Base-by-base conservation (phyloP, 2,113 vertebrate species). In the Chamaetylas fuelleborni region DNA sequence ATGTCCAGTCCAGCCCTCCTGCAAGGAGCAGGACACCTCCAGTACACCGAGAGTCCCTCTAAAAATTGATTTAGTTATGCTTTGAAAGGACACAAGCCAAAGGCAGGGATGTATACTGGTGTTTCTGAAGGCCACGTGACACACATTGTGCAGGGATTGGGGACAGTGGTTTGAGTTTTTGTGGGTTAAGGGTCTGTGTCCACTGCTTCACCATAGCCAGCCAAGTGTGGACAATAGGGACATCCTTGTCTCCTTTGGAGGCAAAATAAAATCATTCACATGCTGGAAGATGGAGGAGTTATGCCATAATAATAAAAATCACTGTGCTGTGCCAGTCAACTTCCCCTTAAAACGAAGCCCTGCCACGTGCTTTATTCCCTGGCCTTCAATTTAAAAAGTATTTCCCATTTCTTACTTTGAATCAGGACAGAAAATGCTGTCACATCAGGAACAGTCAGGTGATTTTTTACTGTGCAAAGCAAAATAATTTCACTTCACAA, bases 161-260 rank as follows among this genome's bases (percentile, higher is more conserved):
- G 54, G 60, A 11, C 51, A n/a, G 28, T 8, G 67, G 14, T 64
- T 84, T 47, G 45, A 34, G 8, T 84, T 65, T 42, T 51, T 23
- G 4, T 12, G 51, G 28, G 34, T 36, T n/a, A 25, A 56, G 54
- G 23, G 6, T 57, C 79, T 45, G 6, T 40, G 20, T 28, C 74
- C 65, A 13, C 17, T 61, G n/a, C 50, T 60, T 40, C 40, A 43
- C 54, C 45, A 29, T 29, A 33, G 12, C 22, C 23, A 50, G 57
- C 15, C 43, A 7, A 34, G 5, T 1, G 15, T 0, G 2, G 26
- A 33, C 16, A 47, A 12, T 0, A 13, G n/a, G 11, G 6, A 56
- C 3, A 2, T 65, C 65, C 51, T n/a, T 71, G 25, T 62, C 34
- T 19, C 34, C 58, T 54, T 29, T 33, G 25, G 34, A 79, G 66